phyloP scores from a whole-genome alignment of 1,140 invertebrate genomes.

The Eriocheir sinensis region DNA sequence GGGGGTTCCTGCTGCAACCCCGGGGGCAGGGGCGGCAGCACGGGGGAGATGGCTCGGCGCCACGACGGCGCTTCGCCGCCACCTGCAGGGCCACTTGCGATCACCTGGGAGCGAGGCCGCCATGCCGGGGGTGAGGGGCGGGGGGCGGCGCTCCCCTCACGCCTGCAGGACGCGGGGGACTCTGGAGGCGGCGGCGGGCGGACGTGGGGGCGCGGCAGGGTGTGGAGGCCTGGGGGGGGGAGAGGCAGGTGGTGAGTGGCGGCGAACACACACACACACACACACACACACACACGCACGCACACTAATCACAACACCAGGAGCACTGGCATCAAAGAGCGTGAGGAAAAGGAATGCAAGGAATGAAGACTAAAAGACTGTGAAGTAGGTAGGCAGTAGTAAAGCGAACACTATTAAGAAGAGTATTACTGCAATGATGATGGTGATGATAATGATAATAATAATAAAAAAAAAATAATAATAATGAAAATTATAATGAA shows the following conservation, averaged over 20 bases:
- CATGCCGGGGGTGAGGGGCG: background rate
- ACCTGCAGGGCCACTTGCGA: background rate
- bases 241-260: background rate
- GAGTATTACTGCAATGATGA: too few relatives aligned
- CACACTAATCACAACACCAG: background rate
- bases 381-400: background rate
- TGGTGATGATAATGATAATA: too few relatives aligned
- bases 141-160: background rate
- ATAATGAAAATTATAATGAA: too few relatives aligned
- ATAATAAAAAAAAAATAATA: background rate
- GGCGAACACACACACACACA: background rate
- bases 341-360: background rate
- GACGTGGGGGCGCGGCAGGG: background rate
- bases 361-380: background rate
- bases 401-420: background rate
- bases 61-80: background rate
- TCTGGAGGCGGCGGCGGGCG: background rate
- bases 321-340: background rate
- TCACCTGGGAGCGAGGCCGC: background rate
- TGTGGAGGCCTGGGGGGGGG: background rate
- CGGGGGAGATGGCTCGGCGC: slow-evolving; percentile 2
- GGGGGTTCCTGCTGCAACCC: background rate
- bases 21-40: slow-evolving; percentile 61
- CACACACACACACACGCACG: background rate
- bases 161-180: background rate